These are phyloP conservation scores for Calephelis nemesis DNA, from an alignment of 1,140 invertebrate species.

Conservation along the genomic window DNA sequence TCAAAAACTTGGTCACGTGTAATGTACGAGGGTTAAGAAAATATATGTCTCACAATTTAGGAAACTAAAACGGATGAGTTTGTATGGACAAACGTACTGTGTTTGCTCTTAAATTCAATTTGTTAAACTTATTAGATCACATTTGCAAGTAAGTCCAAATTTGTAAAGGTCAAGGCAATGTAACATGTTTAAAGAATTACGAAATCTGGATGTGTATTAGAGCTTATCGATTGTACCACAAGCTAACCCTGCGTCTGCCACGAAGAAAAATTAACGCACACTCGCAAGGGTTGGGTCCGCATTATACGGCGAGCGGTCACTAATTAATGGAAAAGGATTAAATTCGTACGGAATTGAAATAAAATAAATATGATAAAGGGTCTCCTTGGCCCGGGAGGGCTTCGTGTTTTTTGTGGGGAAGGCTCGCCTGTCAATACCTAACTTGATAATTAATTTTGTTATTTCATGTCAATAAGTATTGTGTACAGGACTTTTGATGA, in stretches of 20 bases:
- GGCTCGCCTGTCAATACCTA: constrained; percentile 48
- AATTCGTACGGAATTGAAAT: constrained; percentile 76
- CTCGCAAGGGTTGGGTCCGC: constrained; percentile 53
- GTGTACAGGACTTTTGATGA: background rate
- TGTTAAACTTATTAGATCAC: too few relatives aligned
- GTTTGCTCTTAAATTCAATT: too few relatives aligned
- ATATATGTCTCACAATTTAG: too few relatives aligned
- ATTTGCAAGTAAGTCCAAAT: too few relatives aligned
- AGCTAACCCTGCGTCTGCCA: constrained; percentile 43
- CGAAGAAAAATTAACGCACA: constrained; percentile 69
- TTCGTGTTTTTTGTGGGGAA: constrained; percentile 42
- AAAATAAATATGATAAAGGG: constrained; percentile 77
- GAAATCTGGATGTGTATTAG: background rate
- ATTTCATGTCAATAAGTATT: constrained; percentile 30
- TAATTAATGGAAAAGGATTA: constrained; percentile 79
- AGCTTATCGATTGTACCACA: constrained; percentile 14
- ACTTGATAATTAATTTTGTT: constrained; percentile 49
- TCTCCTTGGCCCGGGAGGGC: constrained; percentile 50
- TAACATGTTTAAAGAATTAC: background rate
- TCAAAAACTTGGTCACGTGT: too few relatives aligned
- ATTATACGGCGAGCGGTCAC: constrained; percentile 67
- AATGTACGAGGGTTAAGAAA: too few relatives aligned
- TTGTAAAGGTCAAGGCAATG: too few relatives aligned
- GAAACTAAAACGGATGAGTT: too few relatives aligned
- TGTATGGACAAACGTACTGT: too few relatives aligned